These are phyloP conservation scores for Drosophila nigrodunni DNA, from an alignment of 1,140 invertebrate species.

Conservation along the genomic window DNA sequence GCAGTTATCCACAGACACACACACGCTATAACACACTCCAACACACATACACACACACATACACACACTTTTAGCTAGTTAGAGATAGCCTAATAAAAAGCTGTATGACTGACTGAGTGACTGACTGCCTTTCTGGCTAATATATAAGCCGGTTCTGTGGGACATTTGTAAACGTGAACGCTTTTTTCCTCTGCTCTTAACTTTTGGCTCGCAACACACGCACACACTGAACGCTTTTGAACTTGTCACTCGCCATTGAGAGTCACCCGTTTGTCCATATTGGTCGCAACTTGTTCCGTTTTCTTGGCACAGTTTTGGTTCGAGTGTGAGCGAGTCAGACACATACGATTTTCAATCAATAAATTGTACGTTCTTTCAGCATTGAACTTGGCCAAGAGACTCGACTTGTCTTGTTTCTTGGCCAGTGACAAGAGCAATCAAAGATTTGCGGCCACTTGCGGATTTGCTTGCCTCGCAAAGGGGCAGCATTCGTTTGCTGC, in stretches of 20 bases:
- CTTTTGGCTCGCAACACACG: slow-evolving; percentile 36
- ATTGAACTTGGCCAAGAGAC: slow-evolving; percentile 36
- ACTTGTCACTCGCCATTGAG: slow-evolving; percentile 79
- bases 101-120: slow-evolving; percentile 51
- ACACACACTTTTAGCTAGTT: slow-evolving; percentile 15
- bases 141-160: slow-evolving; percentile 68
- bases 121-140: slow-evolving; percentile 34
- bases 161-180: slow-evolving; percentile 54
- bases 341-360: slow-evolving; percentile 63
- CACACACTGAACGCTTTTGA: slow-evolving; percentile 53
- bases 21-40: slow-evolving; percentile 6
- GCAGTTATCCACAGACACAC: slow-evolving; percentile 58
- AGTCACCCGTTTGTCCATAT: slow-evolving; percentile 61
- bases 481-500: slow-evolving; percentile 17
- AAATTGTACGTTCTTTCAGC: slow-evolving; percentile 49
- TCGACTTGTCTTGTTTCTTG: not conserved
- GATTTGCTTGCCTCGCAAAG: slow-evolving; percentile 51
- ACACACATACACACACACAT: slow-evolving; percentile 15
- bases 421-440: not conserved
- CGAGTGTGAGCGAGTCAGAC: slow-evolving; percentile 17
- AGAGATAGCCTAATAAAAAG: slow-evolving; percentile 78
- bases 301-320: slow-evolving; percentile 71
- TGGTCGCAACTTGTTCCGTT: slow-evolving; percentile 75
- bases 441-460: slow-evolving; percentile 49
- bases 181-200: slow-evolving; percentile 38